Base-by-base conservation (phyloP, 2,797 vertebrate genomes). In the Artibeus lituratus region DNA sequence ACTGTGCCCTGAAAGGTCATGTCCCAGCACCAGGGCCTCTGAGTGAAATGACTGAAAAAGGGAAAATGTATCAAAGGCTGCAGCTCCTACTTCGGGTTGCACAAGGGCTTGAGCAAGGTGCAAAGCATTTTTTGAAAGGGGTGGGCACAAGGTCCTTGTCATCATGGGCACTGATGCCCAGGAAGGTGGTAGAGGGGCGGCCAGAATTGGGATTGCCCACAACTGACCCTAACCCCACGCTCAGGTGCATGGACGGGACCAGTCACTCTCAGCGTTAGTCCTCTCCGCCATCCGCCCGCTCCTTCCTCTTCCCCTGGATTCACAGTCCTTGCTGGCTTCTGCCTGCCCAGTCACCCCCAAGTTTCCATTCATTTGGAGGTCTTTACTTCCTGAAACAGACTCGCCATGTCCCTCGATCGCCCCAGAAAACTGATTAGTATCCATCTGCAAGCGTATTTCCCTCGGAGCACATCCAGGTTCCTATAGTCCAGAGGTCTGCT, bases 351-450 rank as follows among this genome's bases (percentile, higher is more conserved):
- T 59, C 37, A 78, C 35, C 9, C 18, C 65, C n/a, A 3, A 3
- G 5, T 11, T n/a, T 89, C 91, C 35, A 19, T 26, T 78, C 69
- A 39, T 32, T 37, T 95, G 83, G 59, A 80, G 12, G 5, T 51
- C 72, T 85, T 84, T 51, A 53, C 90, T 44, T 80, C 73, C 26
- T 21, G 35, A 84, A 96, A 87, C 10, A 2, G 3, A 85, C 82
- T 88, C 53, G 42, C 76, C 22, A 53, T 19, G 9, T 72, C 59
- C 72, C 47, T 76, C 32, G 44, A 65, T 92, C 67, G 51, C 2
- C 55, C 74, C 35, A 57, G 51, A 95, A 94, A 95, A 88, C 62
- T 77, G 69, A 94, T 94, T 81, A 51, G n/a, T 47, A 69, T 62
- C 69, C n/a, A 67, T 86, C 92, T 94, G 47, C 44, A 86, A 92